phyloP scores from a whole-genome alignment of 2,888 invertebrate genomes.

The Scaptomyza parva region DNA sequence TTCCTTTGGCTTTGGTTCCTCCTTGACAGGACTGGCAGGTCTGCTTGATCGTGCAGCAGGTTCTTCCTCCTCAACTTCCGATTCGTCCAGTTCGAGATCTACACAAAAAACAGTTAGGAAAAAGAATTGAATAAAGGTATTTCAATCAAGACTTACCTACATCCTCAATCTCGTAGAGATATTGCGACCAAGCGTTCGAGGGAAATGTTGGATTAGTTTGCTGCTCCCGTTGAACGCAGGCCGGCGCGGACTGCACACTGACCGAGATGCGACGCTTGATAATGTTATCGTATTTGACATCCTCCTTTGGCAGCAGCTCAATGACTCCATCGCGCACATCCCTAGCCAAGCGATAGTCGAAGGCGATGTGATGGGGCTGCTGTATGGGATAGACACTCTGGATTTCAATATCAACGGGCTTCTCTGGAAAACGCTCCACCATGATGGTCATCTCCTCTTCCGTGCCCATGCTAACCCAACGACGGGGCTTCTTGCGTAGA shows the following conservation, averaged over 20 bases:
- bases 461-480: constrained; percentile 89
- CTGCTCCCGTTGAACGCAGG: constrained; percentile 85
- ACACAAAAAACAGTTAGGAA: not conserved
- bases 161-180: constrained; percentile 85
- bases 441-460: constrained; percentile 87
- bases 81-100: constrained; percentile 73
- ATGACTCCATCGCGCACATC: constrained; percentile 89
- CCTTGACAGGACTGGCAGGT: constrained; percentile 37
- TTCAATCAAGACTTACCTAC: constrained; percentile 54
- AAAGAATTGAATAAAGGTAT: not conserved
- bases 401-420: constrained; percentile 89
- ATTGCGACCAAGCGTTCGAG: constrained; percentile 90
- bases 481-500: constrained; percentile 86
- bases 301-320: constrained; percentile 87
- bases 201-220: constrained; percentile 90
- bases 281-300: constrained; percentile 86
- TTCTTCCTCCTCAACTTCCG: constrained; percentile 73
- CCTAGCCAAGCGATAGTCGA: constrained; percentile 86
- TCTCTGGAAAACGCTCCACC: constrained; percentile 85
- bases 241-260: constrained; percentile 87
- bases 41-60: constrained; percentile 45
- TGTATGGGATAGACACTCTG: constrained; percentile 87
- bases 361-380: constrained; percentile 84
- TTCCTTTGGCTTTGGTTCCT: constrained; percentile 48
- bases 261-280: constrained; percentile 87